Evolutionary conservation across 2,888 invertebrate species (phyloP), one percentile per base, ranked within the genome.

Genomic region (Oscheius onirici): DNA sequence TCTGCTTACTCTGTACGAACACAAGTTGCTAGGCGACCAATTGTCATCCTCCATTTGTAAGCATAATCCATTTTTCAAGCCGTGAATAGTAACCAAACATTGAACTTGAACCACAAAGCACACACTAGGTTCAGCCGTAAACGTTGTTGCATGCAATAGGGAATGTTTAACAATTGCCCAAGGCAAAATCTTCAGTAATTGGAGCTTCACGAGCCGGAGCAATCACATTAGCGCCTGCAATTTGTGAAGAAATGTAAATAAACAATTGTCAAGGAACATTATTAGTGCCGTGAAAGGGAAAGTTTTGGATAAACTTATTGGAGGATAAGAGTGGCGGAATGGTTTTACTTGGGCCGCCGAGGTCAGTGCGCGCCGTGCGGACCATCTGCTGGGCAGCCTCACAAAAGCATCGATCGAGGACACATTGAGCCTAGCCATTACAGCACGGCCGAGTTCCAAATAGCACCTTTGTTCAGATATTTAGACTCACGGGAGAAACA

Each of bases 301-400:
- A 70, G 66, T 69, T 70, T 68, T 67, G 60, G 63, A 69, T 58
- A 69, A 49, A 60, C 69, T 71, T 69, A 61, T 70, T 55, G 60
- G 71, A 68, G 63, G 61, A 15, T 52, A 44, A 55, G 58, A 41
- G 58, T 54, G 66, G 11, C 49, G 28, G 43, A 24, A 49, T 46
- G 49, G 51, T 34, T 52, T 20, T 34, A 22, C 52, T 49, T 43
- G 40, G 66, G 13, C 20, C 15, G 41, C 11, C 40, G 43, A 66
- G 66, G 54, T 54, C 52, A 54, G 43, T 52, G 66, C 49, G 66
- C 40, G 52, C 40, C 22, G 34, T 44, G 49, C 41, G 66, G 66
- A 54, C 52, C 54, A 54, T 54, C 66, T 52, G 54, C 54, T 41
- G 22, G 20, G 54, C 52, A 65, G 52, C 26, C 66, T 63, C 63